Evolutionary conservation across 1,140 invertebrate genomes (phyloP).

Genomic region (Drosophila pectinifera): DNA sequence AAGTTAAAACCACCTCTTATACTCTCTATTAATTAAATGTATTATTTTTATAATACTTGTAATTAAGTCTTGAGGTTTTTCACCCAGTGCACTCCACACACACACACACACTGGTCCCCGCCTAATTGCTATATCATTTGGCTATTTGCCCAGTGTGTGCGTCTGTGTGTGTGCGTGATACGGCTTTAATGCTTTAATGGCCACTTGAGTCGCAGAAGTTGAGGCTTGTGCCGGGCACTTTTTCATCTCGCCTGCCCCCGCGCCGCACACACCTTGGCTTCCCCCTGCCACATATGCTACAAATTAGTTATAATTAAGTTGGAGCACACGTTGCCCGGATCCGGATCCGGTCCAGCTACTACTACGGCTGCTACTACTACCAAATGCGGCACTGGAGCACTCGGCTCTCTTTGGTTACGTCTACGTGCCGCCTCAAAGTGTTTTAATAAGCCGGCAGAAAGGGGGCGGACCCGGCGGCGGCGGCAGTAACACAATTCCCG

Average conservation of each 20-base stretch:
- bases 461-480: not conserved
- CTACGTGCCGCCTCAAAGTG: slow-evolving; percentile 69
- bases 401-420: slow-evolving; percentile 43
- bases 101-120: slow-evolving; percentile 3
- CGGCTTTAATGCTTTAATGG: slow-evolving; percentile 76
- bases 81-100: not conserved
- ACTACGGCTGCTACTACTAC: slow-evolving; percentile 39
- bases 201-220: slow-evolving; percentile 75
- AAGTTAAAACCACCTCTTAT: no score
- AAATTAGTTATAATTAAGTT: slow-evolving; percentile 83
- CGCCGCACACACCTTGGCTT: no score
- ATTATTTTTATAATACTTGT: no score
- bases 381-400: slow-evolving; percentile 34
- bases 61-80: not conserved
- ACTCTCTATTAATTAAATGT: not conserved
- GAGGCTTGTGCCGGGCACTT: slow-evolving; percentile 43
- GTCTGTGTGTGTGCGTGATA: not conserved
- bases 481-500: slow-evolving; percentile 22
- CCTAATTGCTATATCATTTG: slow-evolving; percentile 77
- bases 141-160: not conserved
- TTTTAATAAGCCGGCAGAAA: slow-evolving; percentile 69
- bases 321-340: slow-evolving; percentile 62
- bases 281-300: slow-evolving; percentile 62
- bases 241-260: not conserved
- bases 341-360: slow-evolving; percentile 23